phyloP scores from a whole-genome alignment of 2,888 invertebrate genomes.

The Amiota mariae region DNA sequence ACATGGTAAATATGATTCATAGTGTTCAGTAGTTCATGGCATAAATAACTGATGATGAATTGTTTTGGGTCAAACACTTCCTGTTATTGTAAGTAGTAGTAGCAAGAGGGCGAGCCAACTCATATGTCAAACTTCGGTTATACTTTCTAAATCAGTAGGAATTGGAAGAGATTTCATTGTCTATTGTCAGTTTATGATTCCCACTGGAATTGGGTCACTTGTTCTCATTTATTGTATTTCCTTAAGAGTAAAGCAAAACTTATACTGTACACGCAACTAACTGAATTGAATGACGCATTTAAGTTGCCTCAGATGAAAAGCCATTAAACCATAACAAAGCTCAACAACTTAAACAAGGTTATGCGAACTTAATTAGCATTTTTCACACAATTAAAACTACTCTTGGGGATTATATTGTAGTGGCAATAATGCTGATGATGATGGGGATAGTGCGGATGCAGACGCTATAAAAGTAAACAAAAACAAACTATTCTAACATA shows the following conservation, averaged over 20 bases:
- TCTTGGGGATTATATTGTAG: not conserved
- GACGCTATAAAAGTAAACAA: not conserved
- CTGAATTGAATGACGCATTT: constrained; percentile 3
- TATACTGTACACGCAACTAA: constrained; percentile 51
- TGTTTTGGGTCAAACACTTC: constrained; percentile 2
- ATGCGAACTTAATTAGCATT: constrained; percentile 69
- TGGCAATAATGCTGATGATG: not conserved
- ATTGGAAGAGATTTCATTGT: not conserved
- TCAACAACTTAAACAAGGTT: constrained; percentile 58
- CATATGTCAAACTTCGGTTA: not conserved
- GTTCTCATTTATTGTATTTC: not conserved
- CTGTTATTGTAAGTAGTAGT: not conserved
- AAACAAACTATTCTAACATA: not conserved
- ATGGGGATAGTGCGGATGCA: not conserved
- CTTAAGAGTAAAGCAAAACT: constrained; percentile 38
- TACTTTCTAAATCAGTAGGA: not conserved
- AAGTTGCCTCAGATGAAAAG: constrained; percentile 12
- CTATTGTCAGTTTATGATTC: not conserved
- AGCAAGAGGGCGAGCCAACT: not conserved
- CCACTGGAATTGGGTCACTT: constrained; percentile 13
- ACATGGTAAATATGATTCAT: constrained; percentile 5
- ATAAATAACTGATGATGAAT: not conserved
- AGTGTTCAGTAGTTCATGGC: not conserved
- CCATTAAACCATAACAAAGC: constrained; percentile 42
- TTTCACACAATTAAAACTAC: constrained; percentile 62